Evolutionary conservation across 23 tunicate genomes (phyloP), one percentile per base, ranked within the genome.

Genomic region (Trididemnum clinides): DNA sequence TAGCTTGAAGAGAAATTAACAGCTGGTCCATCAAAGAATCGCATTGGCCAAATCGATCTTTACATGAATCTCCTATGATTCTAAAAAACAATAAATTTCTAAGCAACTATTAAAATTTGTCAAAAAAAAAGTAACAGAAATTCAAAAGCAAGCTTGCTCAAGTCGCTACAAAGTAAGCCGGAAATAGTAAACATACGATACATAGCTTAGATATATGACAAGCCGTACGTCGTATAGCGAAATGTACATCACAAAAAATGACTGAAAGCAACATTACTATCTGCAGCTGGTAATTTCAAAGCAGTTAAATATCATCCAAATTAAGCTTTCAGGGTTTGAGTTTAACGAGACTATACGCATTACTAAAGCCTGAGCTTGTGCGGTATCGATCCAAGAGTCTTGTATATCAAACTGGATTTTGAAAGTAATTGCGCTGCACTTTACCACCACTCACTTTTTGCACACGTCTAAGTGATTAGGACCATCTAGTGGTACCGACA

Each of bases 401-500:
- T n/a, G n/a, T 38, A 75, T 57, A 29, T 75, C 59, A 5, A 75
- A 26, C 28, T 57, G 38, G 3, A 59, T 59, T 33, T 35, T 2
- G 15, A 75, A 20, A 10, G 81, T 30, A 10, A 64, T 10, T 64
- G 25, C 7, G 27, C 34, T 44, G 10, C 10, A 44, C 15, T 44
- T 44, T 59, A n/a, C 25, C 25, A 10, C 22, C 19, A 28, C 89
- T 64, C 31, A 90, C 95, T 21, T 78, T 77, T 72, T 85, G 86
- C 95, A 90, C 39, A 85, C 2, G 7, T 39, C 27, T 2, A 64
- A n/a, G n/a, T 51, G 50, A 0, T 39, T 27, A 5, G 83, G 12
- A 31, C 39, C 62, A 34, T 85, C 74, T 18, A 51, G 5, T 28
- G 30, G 35, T n/a, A 30, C 80, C 35, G 63, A 33, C 33, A 37